Evolutionary conservation across 2,888 invertebrate species (phyloP), one percentile per base, ranked within the genome.

Genomic region (Elgonia sp.): DNA sequence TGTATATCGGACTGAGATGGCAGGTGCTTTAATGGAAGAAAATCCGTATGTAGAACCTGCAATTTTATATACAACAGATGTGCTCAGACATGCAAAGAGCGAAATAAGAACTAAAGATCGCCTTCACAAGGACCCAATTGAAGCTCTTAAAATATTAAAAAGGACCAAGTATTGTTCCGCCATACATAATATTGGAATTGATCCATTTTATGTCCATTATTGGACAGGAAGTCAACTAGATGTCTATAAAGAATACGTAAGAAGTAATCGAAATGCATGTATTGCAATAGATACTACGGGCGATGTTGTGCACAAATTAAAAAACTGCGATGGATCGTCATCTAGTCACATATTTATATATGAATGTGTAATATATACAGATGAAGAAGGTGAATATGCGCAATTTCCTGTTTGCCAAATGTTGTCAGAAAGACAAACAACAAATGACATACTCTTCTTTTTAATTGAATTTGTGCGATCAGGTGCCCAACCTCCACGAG

Each of bases 401-500:
- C 86, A 86, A 20, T 77, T 86, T 79, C 82, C 89, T 9, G 60
- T 89, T 14, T 9, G 39, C 0, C 88, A 89, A 29, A 89, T 88
- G 88, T 2, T 89, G 0, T 76, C 80, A 4, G 82, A 83, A 37
- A 37, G 73, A 7, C 88, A 88, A 4, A 67, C 79, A n/a, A 69
- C 89, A 0, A 86, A 86, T 46, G 29, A 70, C 6, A 88, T 89
- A 14, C n/a, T 50, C 12, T 88, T 69, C 62, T 88, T 88, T 86
- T 63, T 89, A 14, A 16, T 82, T 6, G 84, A 89, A 40, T 88
- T 77, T 82, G 39, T 60, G 1, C 20, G 73, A 37, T 60, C 65
- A 0, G 87, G 85, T 1, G 85, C 80, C 10, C 83, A 87, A 29
- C 60, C 57, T 8, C 89, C 89, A 46, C 50, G 73, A 6, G 89